Base-by-base conservation (phyloP, 1,140 invertebrate genomes). In the Lineus longissimus region DNA sequence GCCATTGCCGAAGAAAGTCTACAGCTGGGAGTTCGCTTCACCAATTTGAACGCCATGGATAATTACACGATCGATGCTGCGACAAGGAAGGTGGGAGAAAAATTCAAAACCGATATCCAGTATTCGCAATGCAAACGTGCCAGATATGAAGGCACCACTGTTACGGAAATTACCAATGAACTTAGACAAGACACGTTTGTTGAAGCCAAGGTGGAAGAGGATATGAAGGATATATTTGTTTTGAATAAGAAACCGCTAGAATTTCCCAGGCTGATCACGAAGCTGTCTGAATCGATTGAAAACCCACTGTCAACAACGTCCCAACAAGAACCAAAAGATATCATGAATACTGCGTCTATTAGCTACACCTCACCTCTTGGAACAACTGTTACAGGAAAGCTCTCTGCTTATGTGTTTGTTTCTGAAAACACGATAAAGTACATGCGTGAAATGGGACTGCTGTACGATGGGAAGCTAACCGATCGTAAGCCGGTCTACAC, bases 71-170 rank as follows among this genome's bases (percentile, higher is more conserved):
- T 51, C 47, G 47, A 51, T 51, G 47, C 47, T 23, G 19, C 47
- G 6, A 51, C 47, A 9, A 51, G 47, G n/a, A 51, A 51, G n/a
- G 47, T 51, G 6, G 47, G 47, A 7, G 47, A 51, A n/a, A 51
- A 51, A n/a, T 51, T 51, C 47, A 51, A 51, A 27, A 51, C 47
- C 47, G 47, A 51, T n/a, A 51, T 51, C 47, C 47, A 51, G n/a
- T 51, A 51, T n/a, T 19, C 47, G 4, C 47, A 51, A n/a, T 6
- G 6, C 6, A 51, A 51, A 51, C 6, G 25, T 4, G 47, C 47
- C 4, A 6, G 47, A 51, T 51, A 51, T 27, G 47, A 51, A n/a
- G 47, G 47, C n/a, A 51, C 47, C 47, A 51, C 6, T 27, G 47
- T 51, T 4, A 51, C 47, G 9, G 47, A 51, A 4, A 51, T 51